Conservation (phyloP, 2,113 vertebrate genomes). For the Euleptes europaea region DNA sequence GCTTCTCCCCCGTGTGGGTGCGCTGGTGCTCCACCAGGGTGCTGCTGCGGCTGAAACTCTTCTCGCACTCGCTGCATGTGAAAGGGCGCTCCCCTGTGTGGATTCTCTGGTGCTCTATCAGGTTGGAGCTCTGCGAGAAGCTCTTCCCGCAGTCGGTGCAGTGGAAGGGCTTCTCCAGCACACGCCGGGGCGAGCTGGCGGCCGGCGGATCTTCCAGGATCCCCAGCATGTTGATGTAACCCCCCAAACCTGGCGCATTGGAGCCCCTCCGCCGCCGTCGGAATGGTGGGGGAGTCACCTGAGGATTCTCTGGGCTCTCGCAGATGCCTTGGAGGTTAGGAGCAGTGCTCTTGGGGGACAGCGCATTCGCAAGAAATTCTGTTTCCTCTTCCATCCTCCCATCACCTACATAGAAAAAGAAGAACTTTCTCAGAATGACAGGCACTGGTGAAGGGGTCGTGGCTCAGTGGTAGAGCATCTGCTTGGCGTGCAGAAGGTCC, state of each 20-base stretch:
- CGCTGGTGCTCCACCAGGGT: constrained; percentile 18
- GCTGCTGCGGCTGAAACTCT: constrained; percentile 29
- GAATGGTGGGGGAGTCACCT: background rate
- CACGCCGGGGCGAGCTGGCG: too few species aligned
- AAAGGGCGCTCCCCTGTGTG: constrained; percentile 33
- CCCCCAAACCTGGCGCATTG: background rate
- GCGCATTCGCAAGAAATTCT: background rate
- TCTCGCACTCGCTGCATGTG: constrained; percentile 29
- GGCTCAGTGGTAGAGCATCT: too few species aligned
- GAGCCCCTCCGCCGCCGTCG: background rate
- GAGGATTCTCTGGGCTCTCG: too few species aligned
- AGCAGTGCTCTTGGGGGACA: background rate
- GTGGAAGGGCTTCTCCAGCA: background rate
- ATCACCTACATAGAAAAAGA: background rate
- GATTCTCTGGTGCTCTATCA: constrained; percentile 26
- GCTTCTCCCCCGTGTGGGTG: constrained; percentile 21
- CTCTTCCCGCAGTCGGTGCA: constrained; percentile 26
- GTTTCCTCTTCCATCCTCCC: background rate
- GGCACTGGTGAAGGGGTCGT: too few species aligned
- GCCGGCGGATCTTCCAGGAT: background rate
- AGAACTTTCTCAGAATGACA: background rate
- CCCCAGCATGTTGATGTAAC: background rate
- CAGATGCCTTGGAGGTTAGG: background rate
- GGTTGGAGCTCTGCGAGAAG: constrained; percentile 24
- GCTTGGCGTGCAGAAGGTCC: too few species aligned